Percentiles rank a stretch among this genome's conserved stretches.
phyloP scores from a whole-genome alignment of 2,888 invertebrate species.

The Parnassius apollo region DNA sequence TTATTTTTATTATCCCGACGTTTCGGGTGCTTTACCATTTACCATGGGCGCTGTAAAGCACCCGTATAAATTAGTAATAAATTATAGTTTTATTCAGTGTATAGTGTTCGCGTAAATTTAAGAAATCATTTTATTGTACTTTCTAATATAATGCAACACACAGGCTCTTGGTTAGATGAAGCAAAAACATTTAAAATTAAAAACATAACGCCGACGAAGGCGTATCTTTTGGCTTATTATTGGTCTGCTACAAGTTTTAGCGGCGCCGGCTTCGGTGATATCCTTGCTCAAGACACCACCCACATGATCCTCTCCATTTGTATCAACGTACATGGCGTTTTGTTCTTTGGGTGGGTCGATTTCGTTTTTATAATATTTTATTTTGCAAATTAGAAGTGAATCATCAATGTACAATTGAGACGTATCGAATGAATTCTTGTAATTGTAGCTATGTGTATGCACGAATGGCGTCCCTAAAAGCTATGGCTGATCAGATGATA shows the following conservation, averaged over 20 bases:
- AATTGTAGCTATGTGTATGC: conserved; percentile 69
- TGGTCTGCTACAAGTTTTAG: conserved; percentile 72
- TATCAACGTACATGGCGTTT: conserved; percentile 65
- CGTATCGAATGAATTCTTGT: background rate
- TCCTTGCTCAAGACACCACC: conserved; percentile 63
- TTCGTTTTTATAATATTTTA: conserved; percentile 24
- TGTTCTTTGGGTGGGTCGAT: conserved; percentile 71
- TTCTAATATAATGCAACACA: background rate
- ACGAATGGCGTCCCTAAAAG: conserved; percentile 71
- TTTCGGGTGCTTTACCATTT: too few species aligned
- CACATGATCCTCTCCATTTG: conserved; percentile 69
- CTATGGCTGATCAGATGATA: conserved; percentile 69
- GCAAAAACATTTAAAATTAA: conserved; percentile 47
- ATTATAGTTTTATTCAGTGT: too few species aligned
- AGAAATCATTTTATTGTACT: background rate
- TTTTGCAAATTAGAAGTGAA: background rate
- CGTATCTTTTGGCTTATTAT: conserved; percentile 70
- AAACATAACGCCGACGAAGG: conserved; percentile 54
- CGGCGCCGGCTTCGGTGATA: conserved; percentile 75
- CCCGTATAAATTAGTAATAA: too few species aligned
- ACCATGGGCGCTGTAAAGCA: too few species aligned
- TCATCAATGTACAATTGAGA: too few species aligned
- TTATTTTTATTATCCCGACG: too few species aligned
- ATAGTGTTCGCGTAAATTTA: too few species aligned
- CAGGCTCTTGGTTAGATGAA: conserved; percentile 70